These are phyloP conservation scores for Ladona fulva DNA, from an alignment of 1,140 invertebrate genomes.

Conservation along the genomic window DNA sequence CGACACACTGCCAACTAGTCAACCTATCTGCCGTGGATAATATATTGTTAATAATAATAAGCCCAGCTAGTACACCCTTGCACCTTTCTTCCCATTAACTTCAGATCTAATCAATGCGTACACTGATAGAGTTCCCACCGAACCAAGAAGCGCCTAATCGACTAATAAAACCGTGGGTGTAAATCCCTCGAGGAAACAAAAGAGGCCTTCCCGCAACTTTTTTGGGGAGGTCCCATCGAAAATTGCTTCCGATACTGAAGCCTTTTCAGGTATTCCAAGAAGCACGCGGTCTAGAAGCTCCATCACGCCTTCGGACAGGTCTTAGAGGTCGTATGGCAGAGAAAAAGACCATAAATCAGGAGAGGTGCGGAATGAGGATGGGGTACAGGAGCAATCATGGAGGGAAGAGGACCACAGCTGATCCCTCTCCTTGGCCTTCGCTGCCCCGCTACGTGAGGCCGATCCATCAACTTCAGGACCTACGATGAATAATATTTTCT, in stretches of 20 bases:
- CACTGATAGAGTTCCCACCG: too few species aligned
- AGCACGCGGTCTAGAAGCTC: background rate
- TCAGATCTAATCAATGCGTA: too few species aligned
- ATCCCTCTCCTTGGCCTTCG: background rate
- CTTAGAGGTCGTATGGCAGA: background rate
- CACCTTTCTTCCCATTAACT: too few species aligned
- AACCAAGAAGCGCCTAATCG: too few species aligned
- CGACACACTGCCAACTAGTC: too few species aligned
- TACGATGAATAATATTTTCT: background rate
- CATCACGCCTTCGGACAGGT: conserved; percentile 1
- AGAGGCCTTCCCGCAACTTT: too few species aligned
- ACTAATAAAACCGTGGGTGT: too few species aligned
- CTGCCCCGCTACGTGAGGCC: background rate
- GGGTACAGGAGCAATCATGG: background rate
- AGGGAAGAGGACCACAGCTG: background rate
- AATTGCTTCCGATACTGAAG: background rate
- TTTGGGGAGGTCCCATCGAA: background rate
- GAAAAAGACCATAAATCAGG: background rate
- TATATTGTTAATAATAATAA: too few species aligned
- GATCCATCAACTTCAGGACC: background rate
- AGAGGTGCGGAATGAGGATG: background rate
- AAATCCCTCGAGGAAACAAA: too few species aligned
- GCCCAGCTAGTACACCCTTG: too few species aligned
- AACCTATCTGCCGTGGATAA: too few species aligned
- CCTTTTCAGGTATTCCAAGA: background rate